Evolutionary conservation across 1,140 invertebrate genomes (phyloP).

Genomic region (Heterodera carotae): DNA sequence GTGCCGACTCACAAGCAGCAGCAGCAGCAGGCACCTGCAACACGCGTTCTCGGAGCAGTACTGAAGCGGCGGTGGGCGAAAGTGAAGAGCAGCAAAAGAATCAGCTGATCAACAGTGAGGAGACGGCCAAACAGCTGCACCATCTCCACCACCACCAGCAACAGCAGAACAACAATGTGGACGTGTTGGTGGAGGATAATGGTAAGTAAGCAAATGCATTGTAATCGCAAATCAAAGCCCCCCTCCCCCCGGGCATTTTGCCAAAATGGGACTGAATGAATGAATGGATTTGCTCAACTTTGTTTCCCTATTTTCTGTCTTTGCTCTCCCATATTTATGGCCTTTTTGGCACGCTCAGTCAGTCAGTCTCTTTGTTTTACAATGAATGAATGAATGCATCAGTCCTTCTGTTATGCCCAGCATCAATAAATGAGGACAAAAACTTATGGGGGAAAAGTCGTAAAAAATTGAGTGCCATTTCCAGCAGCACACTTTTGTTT

Average conservation of each 20-base stretch:
- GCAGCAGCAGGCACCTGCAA: background rate
- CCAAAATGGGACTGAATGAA: no score
- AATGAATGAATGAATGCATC: no score
- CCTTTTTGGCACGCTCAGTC: background rate
- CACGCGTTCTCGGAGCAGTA: conserved; percentile 1
- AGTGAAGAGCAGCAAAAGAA: background rate
- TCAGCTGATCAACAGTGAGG: conserved; percentile 9
- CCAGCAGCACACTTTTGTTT: background rate
- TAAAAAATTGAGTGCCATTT: background rate
- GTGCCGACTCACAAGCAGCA: background rate
- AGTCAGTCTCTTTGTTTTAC: background rate
- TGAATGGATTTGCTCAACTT: background rate
- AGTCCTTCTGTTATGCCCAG: conserved; percentile 2
- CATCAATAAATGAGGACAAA: conserved; percentile 1
- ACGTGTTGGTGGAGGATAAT: background rate
- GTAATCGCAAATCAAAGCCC: background rate
- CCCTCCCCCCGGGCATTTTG: background rate
- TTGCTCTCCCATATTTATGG: background rate
- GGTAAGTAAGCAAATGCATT: background rate
- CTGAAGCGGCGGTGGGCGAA: conserved; percentile 10
- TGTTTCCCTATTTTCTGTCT: background rate
- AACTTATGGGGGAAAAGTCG: background rate
- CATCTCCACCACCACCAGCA: conserved; percentile 23
- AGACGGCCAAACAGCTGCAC: background rate
- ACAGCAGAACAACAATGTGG: conserved; percentile 14